A percentile compares a stretch with the other conserved stretches of the same genome.
Evolutionary conservation across 2,113 vertebrate genomes (phyloP).

Genomic region (Zosterops pallidus): DNA sequence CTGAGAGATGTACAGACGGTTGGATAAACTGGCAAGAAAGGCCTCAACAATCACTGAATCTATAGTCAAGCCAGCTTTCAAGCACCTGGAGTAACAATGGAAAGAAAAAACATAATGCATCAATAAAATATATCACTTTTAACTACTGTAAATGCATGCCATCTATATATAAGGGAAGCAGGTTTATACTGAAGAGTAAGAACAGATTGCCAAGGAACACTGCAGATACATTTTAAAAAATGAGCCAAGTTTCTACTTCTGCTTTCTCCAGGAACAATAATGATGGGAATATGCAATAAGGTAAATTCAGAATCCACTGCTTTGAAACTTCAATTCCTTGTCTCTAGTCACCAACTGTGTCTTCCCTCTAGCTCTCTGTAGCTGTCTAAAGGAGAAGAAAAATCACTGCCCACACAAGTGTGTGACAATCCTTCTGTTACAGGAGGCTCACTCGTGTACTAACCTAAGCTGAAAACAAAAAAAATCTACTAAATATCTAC

Average conservation of each 20-base stretch:
- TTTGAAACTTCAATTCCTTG: background rate
- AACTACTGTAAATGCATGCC: background rate
- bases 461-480: background rate
- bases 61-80: slow-evolving; percentile 91
- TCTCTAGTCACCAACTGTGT: background rate
- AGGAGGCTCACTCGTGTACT: background rate
- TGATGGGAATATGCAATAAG: background rate
- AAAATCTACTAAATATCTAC: background rate
- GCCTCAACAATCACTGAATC: slow-evolving; percentile 93
- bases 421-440: background rate
- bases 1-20: slow-evolving; percentile 97
- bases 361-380: background rate
- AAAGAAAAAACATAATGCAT: background rate
- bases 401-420: background rate
- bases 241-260: background rate
- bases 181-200: background rate
- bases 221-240: background rate
- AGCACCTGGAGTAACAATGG: slow-evolving; percentile 76
- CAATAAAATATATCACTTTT: background rate
- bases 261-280: background rate
- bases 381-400: background rate
- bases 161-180: background rate
- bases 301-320: background rate
- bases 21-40: slow-evolving; percentile 94
- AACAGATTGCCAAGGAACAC: background rate